Conservation (phyloP, 1,140 invertebrate species). For the Lordiphosa stackelbergi region DNA sequence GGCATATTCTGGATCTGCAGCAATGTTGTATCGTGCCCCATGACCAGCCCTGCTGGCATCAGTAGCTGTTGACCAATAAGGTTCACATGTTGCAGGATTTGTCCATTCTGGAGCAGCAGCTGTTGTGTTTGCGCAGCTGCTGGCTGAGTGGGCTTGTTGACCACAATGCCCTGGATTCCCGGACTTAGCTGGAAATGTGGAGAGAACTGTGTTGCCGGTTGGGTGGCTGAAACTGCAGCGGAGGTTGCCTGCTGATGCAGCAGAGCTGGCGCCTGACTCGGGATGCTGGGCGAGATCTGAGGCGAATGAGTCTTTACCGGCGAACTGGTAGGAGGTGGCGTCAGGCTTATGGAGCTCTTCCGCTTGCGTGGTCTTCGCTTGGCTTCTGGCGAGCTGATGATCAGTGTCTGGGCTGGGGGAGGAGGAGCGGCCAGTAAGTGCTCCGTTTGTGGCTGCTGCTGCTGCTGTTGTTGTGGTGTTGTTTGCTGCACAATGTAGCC, state of each 20-base stretch:
- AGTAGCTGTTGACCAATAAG: conserved; percentile 89
- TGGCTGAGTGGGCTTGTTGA: conserved; percentile 82
- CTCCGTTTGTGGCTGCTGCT: conserved; percentile 46
- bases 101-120: conserved; percentile 81
- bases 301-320: conserved; percentile 59
- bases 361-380: conserved; percentile 48
- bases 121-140: conserved; percentile 84
- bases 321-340: conserved; percentile 48
- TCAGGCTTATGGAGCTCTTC: conserved; percentile 48
- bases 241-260: conserved; percentile 61
- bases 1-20: conserved; percentile 87
- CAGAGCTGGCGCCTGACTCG: conserved; percentile 64
- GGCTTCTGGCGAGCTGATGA: conserved; percentile 82
- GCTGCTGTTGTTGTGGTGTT: conserved; percentile 43
- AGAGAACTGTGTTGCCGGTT: conserved; percentile 78
- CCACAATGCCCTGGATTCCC: conserved; percentile 78
- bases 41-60: conserved; percentile 87
- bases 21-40: conserved; percentile 84
- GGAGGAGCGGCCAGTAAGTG: conserved; percentile 78
- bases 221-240: conserved; percentile 25
- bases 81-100: conserved; percentile 85
- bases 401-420: conserved; percentile 30
- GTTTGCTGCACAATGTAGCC: conserved; percentile 84
- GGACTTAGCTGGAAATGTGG: conserved; percentile 83
- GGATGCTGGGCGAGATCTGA: conserved; percentile 75